Percentiles rank a stretch among this genome's conserved stretches.
phyloP scores from a whole-genome alignment of 1,140 invertebrate genomes.

The Macrosteles quadrilineatus region DNA sequence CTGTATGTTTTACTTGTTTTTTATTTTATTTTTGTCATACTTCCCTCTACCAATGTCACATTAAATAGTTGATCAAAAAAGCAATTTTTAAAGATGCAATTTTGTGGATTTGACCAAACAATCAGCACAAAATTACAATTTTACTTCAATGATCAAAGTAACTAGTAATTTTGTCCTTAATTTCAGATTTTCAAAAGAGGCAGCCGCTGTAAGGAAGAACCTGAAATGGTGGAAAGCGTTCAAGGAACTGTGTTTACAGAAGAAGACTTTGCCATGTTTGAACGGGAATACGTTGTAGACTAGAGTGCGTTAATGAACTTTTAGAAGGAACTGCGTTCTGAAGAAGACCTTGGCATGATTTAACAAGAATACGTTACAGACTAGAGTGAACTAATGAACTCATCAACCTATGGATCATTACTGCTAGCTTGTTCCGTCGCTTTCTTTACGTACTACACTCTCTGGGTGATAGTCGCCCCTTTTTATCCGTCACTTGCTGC shows the following conservation, averaged over 20 bases:
- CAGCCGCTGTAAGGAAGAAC: slow-evolving; percentile 24
- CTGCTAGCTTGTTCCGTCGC: slow-evolving; percentile 57
- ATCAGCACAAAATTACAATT: slow-evolving; percentile 21
- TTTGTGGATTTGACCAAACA: not conserved
- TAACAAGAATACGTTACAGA: no score
- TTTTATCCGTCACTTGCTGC: slow-evolving; percentile 50
- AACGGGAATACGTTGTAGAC: slow-evolving; percentile 52
- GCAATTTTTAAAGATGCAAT: not conserved
- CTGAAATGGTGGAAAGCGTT: slow-evolving; percentile 42
- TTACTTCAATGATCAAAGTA: no score
- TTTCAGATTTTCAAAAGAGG: slow-evolving; percentile 32
- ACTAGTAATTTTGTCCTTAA: no score
- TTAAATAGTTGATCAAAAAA: not conserved
- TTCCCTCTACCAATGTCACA: not conserved
- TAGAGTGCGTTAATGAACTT: no score
- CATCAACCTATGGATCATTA: slow-evolving; percentile 53
- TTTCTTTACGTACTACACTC: slow-evolving; percentile 62
- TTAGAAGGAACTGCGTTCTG: no score
- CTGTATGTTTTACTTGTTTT: not conserved
- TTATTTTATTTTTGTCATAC: not conserved
- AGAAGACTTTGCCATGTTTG: slow-evolving; percentile 56
- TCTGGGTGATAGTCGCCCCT: slow-evolving; percentile 68
- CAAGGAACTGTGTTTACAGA: slow-evolving; percentile 53
- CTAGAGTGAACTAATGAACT: slow-evolving; percentile 35
- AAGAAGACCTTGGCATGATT: no score